Conservation (phyloP, 2,113 vertebrate genomes). For the Candoia aspera region DNA sequence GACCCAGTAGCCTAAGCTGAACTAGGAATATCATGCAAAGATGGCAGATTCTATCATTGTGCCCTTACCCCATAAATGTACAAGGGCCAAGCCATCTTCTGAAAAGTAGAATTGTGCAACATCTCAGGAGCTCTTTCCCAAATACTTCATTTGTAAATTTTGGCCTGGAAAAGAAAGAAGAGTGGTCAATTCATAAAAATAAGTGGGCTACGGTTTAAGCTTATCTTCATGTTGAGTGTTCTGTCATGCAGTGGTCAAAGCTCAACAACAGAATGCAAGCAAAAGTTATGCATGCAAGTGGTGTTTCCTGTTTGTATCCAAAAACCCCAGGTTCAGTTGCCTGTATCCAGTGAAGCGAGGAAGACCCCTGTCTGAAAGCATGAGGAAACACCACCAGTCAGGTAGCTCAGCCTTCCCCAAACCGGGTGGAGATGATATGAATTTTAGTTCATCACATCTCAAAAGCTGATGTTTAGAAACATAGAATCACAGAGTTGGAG, state of each 20-base stretch:
- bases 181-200: neutral
- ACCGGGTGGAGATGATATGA: neutral
- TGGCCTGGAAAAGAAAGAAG: constrained; percentile 51
- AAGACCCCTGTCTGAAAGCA: neutral
- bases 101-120: neutral
- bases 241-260: too few species aligned
- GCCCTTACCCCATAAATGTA: neutral
- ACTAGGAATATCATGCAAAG: neutral
- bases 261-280: neutral
- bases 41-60: neutral
- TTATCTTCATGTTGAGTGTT: neutral
- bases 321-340: neutral
- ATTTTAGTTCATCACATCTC: neutral
- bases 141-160: neutral
- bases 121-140: neutral
- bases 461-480: neutral
- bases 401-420: neutral
- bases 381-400: neutral
- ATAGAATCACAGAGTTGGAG: neutral
- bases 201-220: neutral
- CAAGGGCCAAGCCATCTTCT: neutral
- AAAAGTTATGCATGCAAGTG: neutral
- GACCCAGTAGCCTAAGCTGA: neutral
- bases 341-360: neutral
- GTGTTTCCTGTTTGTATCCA: neutral